A percentile compares a stretch with the other conserved stretches of the same genome.
Conservation (phyloP, 2,888 invertebrate species). For the Macrosiphum euphorbiae region DNA sequence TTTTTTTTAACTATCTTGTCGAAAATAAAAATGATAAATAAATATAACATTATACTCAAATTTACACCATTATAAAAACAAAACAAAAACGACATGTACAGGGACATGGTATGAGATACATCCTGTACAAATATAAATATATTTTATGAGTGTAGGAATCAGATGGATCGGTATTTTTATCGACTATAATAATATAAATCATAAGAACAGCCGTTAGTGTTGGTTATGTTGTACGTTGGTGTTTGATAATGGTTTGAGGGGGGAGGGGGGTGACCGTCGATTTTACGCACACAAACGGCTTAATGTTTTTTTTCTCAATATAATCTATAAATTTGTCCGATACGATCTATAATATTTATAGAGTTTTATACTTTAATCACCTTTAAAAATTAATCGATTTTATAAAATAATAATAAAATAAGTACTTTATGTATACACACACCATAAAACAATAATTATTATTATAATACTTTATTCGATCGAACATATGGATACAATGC, state of each 20-base stretch:
- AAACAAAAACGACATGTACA: background rate
- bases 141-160: background rate
- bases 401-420: background rate
- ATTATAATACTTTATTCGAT: background rate
- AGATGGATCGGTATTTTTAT: conserved; percentile 1
- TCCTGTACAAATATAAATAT: conserved; percentile 4
- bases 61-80: background rate
- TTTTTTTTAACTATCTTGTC: background rate
- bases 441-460: background rate
- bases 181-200: conserved; percentile 21
- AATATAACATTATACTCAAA: background rate
- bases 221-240: background rate
- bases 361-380: background rate
- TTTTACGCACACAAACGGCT: background rate
- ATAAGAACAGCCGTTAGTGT: conserved; percentile 9
- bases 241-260: background rate
- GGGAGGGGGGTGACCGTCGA: background rate
- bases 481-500: background rate
- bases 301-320: conserved; percentile 12
- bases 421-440: background rate
- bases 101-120: background rate
- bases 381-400: conserved; percentile 7
- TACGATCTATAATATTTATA: conserved; percentile 9
- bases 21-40: background rate
- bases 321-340: background rate